Base-by-base conservation (phyloP, 2,113 vertebrate species). In the Lepus americanus region DNA sequence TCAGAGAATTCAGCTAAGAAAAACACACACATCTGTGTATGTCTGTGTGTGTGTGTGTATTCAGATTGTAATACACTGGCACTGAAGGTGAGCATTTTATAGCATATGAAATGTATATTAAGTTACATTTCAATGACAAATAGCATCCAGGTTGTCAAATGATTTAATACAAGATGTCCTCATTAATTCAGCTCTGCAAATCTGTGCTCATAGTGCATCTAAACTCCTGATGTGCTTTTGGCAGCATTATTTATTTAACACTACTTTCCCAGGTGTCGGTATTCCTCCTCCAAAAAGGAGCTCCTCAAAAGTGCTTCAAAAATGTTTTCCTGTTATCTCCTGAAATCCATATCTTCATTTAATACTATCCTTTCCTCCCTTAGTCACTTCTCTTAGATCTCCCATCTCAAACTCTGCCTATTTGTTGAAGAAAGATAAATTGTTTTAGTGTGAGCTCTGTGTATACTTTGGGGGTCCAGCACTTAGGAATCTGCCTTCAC, bases 161-260 rank as follows among this genome's bases (percentile, higher is more conserved):
- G 95, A 95, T 97, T 97, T 97, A 95, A 96, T 85, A 53, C 79
- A 97, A 92, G 87, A 92, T 94, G 89, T 89, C 79, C 95, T 97
- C 86, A 97, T 97, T 97, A 97, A 96, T 97, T 97, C 95, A 95
- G 74, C 25, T 63, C 83, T 87, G 80, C 22, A 31, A 86, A 70
- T 81, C 83, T 92, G 83, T 64, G 80, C 55, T 93, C 53, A 23
- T 11, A 59, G 61, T 0, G 0, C 64, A 73, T 91, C 79, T 80
- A 76, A 49, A 14, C 36, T 81, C 61, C 91, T 89, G 76, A 83
- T 73, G 82, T 85, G 72, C 22, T 91, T 93, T 92, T 79, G 66
- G 61, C 87, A 93, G 76, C 55, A 63, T 94, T 96, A 96, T 94
- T 94, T 96, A 95, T 95, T 97, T 95, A 95, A 96, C 12, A 49